These are phyloP conservation scores for Orchesella flavescens DNA, from an alignment of 2,888 invertebrate genomes.

Conservation along the genomic window DNA sequence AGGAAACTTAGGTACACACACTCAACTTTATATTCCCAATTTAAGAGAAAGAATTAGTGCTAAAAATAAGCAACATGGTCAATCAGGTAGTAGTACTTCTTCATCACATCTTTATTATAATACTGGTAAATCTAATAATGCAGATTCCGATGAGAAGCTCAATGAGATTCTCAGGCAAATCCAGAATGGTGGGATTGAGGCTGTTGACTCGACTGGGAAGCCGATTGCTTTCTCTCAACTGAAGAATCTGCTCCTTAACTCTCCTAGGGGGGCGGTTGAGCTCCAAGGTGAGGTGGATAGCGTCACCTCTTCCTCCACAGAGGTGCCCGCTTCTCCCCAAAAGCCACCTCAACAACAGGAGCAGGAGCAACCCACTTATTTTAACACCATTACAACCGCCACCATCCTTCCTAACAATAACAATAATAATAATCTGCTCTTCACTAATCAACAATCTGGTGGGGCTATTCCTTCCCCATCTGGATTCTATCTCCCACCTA, in stretches of 20 bases:
- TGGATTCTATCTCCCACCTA: conserved; percentile 31
- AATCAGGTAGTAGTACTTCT: conserved; percentile 16
- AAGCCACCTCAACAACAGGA: conserved; percentile 5
- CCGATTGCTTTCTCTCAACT: conserved; percentile 55
- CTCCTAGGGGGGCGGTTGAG: conserved; percentile 48
- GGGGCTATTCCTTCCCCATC: conserved; percentile 9
- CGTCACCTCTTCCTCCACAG: conserved; percentile 20
- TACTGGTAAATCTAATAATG: conserved; percentile 26
- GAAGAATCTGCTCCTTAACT: conserved; percentile 49
- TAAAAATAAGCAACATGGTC: conserved; percentile 38
- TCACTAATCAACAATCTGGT: background rate
- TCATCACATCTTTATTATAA: background rate
- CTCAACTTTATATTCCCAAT: conserved; percentile 65
- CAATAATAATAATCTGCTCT: conserved; percentile 15
- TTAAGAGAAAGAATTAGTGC: conserved; percentile 56
- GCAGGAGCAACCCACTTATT: background rate
- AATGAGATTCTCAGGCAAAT: conserved; percentile 66
- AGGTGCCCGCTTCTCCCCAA: conserved; percentile 23
- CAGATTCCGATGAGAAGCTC: conserved; percentile 56
- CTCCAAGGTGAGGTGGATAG: conserved; percentile 49
- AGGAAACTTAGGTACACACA: conserved; percentile 54
- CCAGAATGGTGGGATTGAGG: conserved; percentile 65
- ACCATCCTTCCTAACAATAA: conserved; percentile 6
- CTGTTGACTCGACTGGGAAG: conserved; percentile 60
- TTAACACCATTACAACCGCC: conserved; percentile 38